phyloP scores from a whole-genome alignment of 2,888 invertebrate genomes.

The Hydropsyche betteni region DNA sequence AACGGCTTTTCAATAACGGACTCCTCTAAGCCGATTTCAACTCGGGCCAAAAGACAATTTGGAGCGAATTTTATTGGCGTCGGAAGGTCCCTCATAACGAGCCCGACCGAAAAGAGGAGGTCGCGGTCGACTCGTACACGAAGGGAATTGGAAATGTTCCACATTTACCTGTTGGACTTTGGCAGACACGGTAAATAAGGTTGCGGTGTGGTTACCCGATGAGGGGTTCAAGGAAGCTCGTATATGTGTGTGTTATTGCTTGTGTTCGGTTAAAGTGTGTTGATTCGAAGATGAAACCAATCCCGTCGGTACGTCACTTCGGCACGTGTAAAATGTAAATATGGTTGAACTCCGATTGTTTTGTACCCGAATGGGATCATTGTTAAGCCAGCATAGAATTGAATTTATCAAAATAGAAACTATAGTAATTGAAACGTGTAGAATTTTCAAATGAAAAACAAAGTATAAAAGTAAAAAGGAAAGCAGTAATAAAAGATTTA shows the following conservation, averaged over 20 bases:
- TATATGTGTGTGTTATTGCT: too few species aligned
- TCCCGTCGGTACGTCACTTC: neutral
- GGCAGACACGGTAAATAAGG: conserved; percentile 32
- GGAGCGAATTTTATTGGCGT: conserved; percentile 23
- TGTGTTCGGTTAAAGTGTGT: neutral
- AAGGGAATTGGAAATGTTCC: conserved; percentile 33
- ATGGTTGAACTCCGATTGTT: too few species aligned
- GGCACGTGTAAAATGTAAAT: too few species aligned
- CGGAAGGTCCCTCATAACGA: neutral
- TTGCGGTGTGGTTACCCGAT: conserved; percentile 17
- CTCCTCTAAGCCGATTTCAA: conserved; percentile 8
- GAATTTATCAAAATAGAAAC: too few species aligned
- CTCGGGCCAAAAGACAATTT: conserved; percentile 16
- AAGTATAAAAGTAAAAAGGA: too few species aligned
- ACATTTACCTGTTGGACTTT: conserved; percentile 37
- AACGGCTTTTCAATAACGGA: neutral
- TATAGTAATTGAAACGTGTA: too few species aligned
- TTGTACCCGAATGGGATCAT: too few species aligned
- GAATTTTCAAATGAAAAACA: too few species aligned
- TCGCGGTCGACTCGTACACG: neutral
- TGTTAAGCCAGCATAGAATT: too few species aligned
- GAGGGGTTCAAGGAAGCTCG: neutral
- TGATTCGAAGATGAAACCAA: neutral
- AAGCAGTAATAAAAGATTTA: too few species aligned
- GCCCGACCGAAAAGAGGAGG: too few species aligned